These are phyloP conservation scores for Diachrysia chrysitis DNA, from an alignment of 2,888 invertebrate species.

Conservation along the genomic window DNA sequence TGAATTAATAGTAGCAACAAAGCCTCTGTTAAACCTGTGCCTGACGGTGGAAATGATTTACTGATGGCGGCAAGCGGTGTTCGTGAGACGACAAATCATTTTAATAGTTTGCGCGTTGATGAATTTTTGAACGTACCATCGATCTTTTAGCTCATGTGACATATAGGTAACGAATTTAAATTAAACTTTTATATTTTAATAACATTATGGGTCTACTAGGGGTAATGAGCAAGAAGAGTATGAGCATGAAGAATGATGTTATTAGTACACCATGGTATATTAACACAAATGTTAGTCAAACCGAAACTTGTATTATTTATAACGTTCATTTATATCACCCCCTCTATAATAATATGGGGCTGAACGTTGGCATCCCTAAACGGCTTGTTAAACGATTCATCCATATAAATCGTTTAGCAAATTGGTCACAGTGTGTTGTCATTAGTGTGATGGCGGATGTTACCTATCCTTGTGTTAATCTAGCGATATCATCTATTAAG, in stretches of 20 bases:
- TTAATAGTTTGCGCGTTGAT: conserved; percentile 52
- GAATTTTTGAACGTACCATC: conserved; percentile 45
- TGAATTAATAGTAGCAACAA: conserved; percentile 66
- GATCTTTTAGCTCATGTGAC: conserved; percentile 26
- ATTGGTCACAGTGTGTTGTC: not conserved
- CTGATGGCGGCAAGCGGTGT: conserved; percentile 47
- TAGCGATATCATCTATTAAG: too few relatives aligned
- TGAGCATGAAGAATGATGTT: too few relatives aligned
- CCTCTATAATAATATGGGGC: not conserved
- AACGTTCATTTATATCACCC: not conserved
- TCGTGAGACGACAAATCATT: conserved; percentile 56
- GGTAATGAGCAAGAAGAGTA: not conserved
- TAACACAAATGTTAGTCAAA: not conserved
- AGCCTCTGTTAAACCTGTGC: conserved; percentile 57
- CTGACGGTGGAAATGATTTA: conserved; percentile 62
- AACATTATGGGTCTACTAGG: not conserved
- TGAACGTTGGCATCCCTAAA: not conserved
- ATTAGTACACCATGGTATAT: not conserved
- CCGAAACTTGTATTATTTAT: not conserved
- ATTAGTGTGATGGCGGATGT: not conserved
- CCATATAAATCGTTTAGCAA: not conserved
- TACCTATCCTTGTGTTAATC: not conserved
- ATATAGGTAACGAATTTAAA: too few relatives aligned
- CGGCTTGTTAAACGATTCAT: not conserved
- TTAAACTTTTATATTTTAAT: not conserved